Evolutionary conservation across 1,140 invertebrate genomes (phyloP).

Genomic region (Lepidurus apus): DNA sequence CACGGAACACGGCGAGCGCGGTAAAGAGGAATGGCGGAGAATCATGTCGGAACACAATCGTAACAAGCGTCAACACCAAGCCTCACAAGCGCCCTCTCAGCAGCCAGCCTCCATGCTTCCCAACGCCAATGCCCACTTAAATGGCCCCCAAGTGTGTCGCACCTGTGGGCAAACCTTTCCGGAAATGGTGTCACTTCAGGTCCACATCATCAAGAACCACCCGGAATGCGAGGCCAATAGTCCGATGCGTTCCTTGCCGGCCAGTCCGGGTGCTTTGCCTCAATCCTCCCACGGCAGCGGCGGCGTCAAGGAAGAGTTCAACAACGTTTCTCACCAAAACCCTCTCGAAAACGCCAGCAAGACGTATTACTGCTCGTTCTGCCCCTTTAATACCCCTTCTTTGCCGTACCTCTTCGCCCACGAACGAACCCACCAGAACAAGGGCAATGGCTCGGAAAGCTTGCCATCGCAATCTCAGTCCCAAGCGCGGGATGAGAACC

Average conservation of each 20-base stretch:
- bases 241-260: constrained; percentile 28
- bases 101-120: constrained; percentile 27
- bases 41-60: constrained; percentile 34
- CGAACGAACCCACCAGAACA: constrained; percentile 66
- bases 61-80: background rate
- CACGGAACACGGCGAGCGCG: constrained; percentile 72
- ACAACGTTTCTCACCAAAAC: constrained; percentile 27
- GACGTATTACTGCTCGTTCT: constrained; percentile 80
- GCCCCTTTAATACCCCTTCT: constrained; percentile 80
- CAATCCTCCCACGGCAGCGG: constrained; percentile 31
- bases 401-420: constrained; percentile 84
- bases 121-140: constrained; percentile 23
- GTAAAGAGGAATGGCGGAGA: constrained; percentile 60
- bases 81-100: constrained; percentile 25
- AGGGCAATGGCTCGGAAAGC: constrained; percentile 40
- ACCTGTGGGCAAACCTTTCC: constrained; percentile 49
- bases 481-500: constrained; percentile 12
- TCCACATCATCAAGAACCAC: constrained; percentile 54
- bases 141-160: constrained; percentile 44
- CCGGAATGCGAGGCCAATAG: constrained; percentile 35
- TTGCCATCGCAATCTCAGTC: background rate
- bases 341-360: constrained; percentile 48
- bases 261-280: constrained; percentile 22
- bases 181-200: constrained; percentile 50
- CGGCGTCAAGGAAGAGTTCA: constrained; percentile 41